Evolutionary conservation across 2,888 invertebrate species (phyloP).

Genomic region (Hyalella azteca): DNA sequence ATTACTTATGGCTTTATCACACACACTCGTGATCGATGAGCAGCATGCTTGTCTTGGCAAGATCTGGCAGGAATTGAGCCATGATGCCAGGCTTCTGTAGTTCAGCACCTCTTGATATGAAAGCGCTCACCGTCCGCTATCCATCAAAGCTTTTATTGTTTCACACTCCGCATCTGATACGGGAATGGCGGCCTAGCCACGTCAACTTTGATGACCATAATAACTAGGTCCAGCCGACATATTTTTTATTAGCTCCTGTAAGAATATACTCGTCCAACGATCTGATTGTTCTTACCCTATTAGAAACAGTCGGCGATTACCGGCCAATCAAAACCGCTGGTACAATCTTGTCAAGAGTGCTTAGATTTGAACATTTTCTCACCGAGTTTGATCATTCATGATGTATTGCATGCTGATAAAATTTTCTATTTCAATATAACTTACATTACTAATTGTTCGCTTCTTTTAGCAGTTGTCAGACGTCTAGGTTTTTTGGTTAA

Average conservation of each 20-base stretch:
- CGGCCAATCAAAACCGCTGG: too few species aligned
- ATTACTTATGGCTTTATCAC: neutral
- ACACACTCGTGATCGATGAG: neutral
- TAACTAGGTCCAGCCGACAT: neutral
- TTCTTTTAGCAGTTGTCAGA: too few species aligned
- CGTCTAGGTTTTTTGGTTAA: too few species aligned
- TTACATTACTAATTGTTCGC: too few species aligned
- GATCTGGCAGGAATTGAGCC: neutral
- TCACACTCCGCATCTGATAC: constrained; percentile 8
- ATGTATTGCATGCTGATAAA: too few species aligned
- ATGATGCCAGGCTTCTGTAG: neutral
- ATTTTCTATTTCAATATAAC: too few species aligned
- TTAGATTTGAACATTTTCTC: too few species aligned
- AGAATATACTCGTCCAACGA: too few species aligned
- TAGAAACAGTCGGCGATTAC: too few species aligned
- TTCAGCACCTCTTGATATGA: constrained; percentile 2
- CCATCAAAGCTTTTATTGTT: neutral
- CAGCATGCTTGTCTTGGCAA: neutral
- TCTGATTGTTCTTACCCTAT: too few species aligned
- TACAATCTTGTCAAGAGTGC: too few species aligned
- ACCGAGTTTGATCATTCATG: too few species aligned
- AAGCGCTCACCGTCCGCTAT: neutral
- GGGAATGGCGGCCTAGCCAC: neutral
- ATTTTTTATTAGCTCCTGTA: neutral
- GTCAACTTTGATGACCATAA: constrained; percentile 16